A percentile compares a stretch with the other conserved stretches of the same genome.
phyloP scores from a whole-genome alignment of 2,797 vertebrate genomes.

The Clarias pachynema region DNA sequence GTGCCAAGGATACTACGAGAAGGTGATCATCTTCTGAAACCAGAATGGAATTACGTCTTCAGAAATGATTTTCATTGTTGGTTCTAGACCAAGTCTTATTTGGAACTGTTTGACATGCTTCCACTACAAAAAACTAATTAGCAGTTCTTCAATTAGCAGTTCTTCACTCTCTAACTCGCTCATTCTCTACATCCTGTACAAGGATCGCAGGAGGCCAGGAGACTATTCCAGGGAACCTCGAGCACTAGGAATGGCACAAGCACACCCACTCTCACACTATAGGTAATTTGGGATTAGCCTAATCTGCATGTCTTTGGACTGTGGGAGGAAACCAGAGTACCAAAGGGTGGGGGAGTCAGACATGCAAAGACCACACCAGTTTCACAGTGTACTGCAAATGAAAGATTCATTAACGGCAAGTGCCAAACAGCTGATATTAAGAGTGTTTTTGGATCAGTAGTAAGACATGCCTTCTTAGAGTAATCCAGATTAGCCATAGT shows the following conservation, averaged over 20 bases:
- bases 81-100: not conserved
- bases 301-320: no score
- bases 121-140: not conserved
- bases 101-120: not conserved
- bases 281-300: no score
- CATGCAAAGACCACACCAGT: no score
- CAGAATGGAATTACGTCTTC: not conserved
- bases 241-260: no score
- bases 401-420: not conserved
- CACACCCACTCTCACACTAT: no score
- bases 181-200: no score
- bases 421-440: not conserved
- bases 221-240: no score
- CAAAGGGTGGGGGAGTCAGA: no score
- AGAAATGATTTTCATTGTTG: not conserved
- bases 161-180: no score
- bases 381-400: not conserved
- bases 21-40: not conserved
- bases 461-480: not conserved
- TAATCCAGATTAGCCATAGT: not conserved
- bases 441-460: not conserved
- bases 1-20: not conserved
- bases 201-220: no score
- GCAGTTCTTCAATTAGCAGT: not conserved
- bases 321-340: no score